A percentile compares a stretch with the other conserved stretches of the same genome.
Evolutionary conservation across 1,140 invertebrate genomes (phyloP).

Genomic region (Papilio polytes): DNA sequence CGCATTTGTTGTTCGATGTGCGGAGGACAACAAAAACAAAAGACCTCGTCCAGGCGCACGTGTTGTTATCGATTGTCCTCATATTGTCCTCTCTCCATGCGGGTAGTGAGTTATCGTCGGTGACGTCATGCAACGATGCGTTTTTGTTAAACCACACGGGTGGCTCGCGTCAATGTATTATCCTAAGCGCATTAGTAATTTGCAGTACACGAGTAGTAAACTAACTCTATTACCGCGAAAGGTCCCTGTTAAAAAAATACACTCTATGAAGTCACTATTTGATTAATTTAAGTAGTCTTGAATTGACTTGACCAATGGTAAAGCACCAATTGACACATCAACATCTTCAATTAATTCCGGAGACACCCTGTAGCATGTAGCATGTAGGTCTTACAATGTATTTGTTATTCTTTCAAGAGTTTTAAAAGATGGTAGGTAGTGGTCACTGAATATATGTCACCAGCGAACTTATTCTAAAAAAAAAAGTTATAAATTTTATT

Average conservation of each 20-base stretch:
- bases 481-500: constrained; percentile 13
- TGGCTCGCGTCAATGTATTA: constrained; percentile 36
- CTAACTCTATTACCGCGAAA: neutral
- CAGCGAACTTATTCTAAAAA: neutral
- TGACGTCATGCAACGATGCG: constrained; percentile 68
- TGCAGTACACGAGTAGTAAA: neutral
- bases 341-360: neutral
- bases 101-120: constrained; percentile 65
- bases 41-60: constrained; percentile 56
- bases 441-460: neutral
- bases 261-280: neutral
- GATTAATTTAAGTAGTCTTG: neutral
- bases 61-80: constrained; percentile 73
- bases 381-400: neutral
- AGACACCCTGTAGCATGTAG: neutral
- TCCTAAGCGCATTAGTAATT: neutral
- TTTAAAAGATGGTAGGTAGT: neutral
- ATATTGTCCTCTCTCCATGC: constrained; percentile 67
- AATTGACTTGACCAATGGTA: neutral
- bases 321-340: neutral
- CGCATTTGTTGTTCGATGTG: constrained; percentile 41
- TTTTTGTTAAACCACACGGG: constrained; percentile 57
- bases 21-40: constrained; percentile 53
- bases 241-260: neutral
- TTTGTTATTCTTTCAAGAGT: neutral